A percentile compares a stretch with the other conserved stretches of the same genome.
phyloP scores from a whole-genome alignment of 2,113 vertebrate genomes.

The Passer montanus region DNA sequence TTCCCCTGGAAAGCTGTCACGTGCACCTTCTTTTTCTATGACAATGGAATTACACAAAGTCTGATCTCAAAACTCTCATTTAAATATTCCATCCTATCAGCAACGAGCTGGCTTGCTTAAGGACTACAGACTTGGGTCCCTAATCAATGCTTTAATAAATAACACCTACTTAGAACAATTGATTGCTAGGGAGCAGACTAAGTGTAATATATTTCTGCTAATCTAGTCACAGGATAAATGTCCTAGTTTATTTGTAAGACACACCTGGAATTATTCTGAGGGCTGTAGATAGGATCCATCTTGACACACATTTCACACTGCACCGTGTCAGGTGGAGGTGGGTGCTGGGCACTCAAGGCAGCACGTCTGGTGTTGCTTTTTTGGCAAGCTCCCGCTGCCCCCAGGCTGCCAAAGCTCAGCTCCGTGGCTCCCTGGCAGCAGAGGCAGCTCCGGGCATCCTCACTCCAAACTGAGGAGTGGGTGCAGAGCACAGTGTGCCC shows the following conservation, averaged over 20 bases:
- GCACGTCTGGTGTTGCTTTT: accelerated
- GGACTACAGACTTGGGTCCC: neutral
- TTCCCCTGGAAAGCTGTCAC: neutral
- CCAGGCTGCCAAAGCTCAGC: neutral
- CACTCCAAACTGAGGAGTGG: accelerated
- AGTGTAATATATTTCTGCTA: neutral
- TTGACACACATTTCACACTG: neutral
- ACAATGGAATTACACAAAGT: neutral
- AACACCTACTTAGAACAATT: constrained; percentile 24
- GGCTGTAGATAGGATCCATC: neutral
- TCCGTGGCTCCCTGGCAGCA: neutral
- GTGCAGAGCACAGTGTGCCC: accelerated
- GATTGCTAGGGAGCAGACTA: constrained; percentile 4
- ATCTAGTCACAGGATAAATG: constrained; percentile 1
- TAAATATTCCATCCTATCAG: neutral
- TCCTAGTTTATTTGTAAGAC: neutral
- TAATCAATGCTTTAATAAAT: constrained; percentile 51
- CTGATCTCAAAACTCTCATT: neutral
- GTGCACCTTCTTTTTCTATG: neutral
- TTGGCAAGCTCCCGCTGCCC: neutral
- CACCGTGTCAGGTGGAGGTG: accelerated
- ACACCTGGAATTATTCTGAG: neutral
- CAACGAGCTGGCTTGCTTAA: neutral
- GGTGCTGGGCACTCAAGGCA: neutral
- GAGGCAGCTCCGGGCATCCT: neutral